phyloP scores from a whole-genome alignment of 2,888 invertebrate genomes.

The Habroteleia sp. region DNA sequence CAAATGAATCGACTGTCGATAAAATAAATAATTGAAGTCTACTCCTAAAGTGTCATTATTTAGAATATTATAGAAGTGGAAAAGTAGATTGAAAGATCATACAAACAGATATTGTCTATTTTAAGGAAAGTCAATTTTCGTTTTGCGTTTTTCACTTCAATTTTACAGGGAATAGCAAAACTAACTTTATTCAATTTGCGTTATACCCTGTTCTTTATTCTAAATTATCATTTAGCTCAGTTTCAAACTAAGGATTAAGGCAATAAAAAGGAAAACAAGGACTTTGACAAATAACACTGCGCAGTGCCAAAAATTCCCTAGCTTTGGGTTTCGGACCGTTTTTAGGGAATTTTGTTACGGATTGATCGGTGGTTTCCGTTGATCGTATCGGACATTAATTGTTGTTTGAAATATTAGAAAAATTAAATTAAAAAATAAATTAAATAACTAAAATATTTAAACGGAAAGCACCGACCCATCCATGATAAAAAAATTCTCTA shows the following conservation, averaged over 20 bases:
- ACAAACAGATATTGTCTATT: conserved; percentile 25
- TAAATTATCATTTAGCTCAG: background rate
- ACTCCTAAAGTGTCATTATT: conserved; percentile 40
- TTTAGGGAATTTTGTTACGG: too few species aligned
- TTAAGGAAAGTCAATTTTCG: background rate
- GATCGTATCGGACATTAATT: too few species aligned
- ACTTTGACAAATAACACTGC: too few species aligned
- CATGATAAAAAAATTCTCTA: too few species aligned
- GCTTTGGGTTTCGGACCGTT: too few species aligned
- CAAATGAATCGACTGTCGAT: conserved; percentile 13
- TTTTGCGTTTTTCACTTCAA: background rate
- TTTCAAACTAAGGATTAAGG: conserved; percentile 22
- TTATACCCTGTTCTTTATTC: background rate
- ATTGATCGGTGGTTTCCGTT: too few species aligned
- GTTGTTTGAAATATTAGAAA: too few species aligned
- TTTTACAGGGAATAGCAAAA: background rate
- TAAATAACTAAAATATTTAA: too few species aligned
- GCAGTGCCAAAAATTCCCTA: too few species aligned
- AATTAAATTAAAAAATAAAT: too few species aligned
- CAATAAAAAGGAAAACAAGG: conserved; percentile 18
- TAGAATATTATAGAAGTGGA: conserved; percentile 34
- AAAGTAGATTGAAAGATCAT: conserved; percentile 38
- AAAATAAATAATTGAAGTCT: conserved; percentile 26
- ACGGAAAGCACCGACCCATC: too few species aligned
- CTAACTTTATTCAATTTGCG: conserved; percentile 6